Percentiles rank a stretch among this genome's conserved stretches.
These are phyloP conservation scores for Scolanthus callimorphus DNA, from an alignment of 92 coral and sea anemone species.

Conservation along the genomic window DNA sequence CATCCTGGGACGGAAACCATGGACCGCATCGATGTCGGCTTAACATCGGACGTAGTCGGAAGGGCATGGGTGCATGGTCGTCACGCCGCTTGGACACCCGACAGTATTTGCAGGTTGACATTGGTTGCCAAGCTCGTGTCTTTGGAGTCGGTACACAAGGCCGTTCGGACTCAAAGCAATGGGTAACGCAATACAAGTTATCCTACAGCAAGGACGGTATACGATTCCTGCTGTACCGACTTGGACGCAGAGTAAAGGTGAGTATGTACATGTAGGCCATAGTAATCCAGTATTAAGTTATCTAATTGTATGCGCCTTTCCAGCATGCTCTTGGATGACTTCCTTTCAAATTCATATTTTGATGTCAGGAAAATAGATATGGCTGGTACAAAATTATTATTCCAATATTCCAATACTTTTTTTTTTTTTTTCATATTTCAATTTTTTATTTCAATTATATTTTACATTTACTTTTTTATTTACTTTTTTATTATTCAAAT, in stretches of 20 bases:
- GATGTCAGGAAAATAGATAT: no score
- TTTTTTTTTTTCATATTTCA: no score
- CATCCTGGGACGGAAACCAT: constrained; percentile 65
- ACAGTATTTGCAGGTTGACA: constrained; percentile 81
- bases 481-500: no score
- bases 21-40: constrained; percentile 71
- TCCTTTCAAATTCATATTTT: no score
- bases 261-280: background rate
- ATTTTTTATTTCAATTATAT: no score
- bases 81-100: constrained; percentile 64
- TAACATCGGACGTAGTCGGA: constrained; percentile 55
- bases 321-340: no score
- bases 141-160: constrained; percentile 83
- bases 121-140: constrained; percentile 64
- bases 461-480: no score
- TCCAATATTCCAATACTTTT: no score
- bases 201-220: constrained; percentile 61
- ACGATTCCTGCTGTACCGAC: constrained; percentile 39
- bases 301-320: no score
- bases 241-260: constrained; percentile 23
- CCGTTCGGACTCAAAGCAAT: constrained; percentile 70
- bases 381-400: no score
- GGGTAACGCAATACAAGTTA: constrained; percentile 74
- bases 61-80: constrained; percentile 83
- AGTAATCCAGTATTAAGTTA: no score